Percentiles rank a stretch among this genome's conserved stretches.
Evolutionary conservation across 2,888 invertebrate genomes (phyloP).

Genomic region (Cheilosia grossa): DNA sequence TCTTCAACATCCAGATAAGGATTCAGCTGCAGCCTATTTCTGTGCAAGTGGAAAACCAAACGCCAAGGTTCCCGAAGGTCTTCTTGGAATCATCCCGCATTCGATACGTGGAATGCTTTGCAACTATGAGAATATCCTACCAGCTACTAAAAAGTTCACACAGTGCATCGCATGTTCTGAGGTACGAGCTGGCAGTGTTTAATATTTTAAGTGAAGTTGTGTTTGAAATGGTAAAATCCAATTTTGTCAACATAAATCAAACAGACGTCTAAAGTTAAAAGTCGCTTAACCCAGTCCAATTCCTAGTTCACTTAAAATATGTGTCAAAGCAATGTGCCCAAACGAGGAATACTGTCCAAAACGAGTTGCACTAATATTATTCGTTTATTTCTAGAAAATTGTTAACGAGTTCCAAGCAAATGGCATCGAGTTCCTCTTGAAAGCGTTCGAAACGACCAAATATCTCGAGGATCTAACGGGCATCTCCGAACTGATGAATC

Average conservation of each 20-base stretch:
- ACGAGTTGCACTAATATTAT: neutral
- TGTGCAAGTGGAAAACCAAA: slow-evolving; percentile 77
- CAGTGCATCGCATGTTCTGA: slow-evolving; percentile 97
- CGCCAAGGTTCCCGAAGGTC: slow-evolving; percentile 84
- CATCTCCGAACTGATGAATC: slow-evolving; percentile 86
- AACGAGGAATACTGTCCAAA: neutral
- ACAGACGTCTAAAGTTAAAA: no score
- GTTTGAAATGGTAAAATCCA: no score
- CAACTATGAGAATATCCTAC: slow-evolving; percentile 91
- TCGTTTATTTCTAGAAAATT: slow-evolving; percentile 79
- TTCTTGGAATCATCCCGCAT: slow-evolving; percentile 94
- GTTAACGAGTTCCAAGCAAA: slow-evolving; percentile 84
- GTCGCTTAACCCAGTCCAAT: no score
- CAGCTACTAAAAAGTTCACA: slow-evolving; percentile 93
- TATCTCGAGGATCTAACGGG: slow-evolving; percentile 95
- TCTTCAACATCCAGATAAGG: slow-evolving; percentile 91
- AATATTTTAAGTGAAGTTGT: neutral
- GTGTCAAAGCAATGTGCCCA: neutral
- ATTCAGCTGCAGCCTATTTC: slow-evolving; percentile 87
- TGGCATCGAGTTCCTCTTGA: slow-evolving; percentile 89
- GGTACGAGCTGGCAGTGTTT: slow-evolving; percentile 74
- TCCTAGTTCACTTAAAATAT: no score
- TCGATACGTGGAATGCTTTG: slow-evolving; percentile 96
- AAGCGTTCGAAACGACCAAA: slow-evolving; percentile 91
- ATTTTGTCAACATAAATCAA: no score